Conservation (phyloP, 2,113 vertebrate species). For the Hydrolagus affinis region DNA sequence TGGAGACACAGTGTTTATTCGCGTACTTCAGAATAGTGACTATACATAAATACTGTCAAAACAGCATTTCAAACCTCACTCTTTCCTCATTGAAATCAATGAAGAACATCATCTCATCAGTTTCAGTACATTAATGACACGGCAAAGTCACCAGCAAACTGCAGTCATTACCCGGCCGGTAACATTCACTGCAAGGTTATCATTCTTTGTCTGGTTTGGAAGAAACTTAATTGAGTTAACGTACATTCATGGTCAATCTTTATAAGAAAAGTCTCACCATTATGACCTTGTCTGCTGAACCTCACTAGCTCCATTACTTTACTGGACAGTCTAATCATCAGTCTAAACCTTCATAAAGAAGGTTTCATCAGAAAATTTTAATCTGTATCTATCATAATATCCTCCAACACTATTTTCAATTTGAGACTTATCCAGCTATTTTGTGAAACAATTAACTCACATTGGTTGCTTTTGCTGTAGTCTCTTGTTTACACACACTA, state of each 20-base stretch:
- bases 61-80: not conserved
- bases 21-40: not conserved
- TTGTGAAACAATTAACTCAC: no score
- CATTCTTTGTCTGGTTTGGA: not conserved
- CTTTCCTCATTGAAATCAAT: conserved; percentile 12
- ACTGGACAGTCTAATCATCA: not conserved
- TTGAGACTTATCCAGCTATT: no score
- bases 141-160: not conserved
- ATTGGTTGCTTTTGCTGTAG: no score
- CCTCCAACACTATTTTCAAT: no score
- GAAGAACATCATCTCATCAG: not conserved
- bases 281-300: not conserved
- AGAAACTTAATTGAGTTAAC: not conserved
- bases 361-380: not conserved
- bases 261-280: not conserved
- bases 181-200: no score
- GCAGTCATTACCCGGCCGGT: not conserved
- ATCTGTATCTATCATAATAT: no score
- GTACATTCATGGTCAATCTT: not conserved
- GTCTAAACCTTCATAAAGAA: not conserved
- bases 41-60: not conserved
- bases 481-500: no score
- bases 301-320: not conserved
- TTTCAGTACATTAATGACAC: not conserved
- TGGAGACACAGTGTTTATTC: not conserved